Conservation (phyloP, 1,140 invertebrate species). For the Dreissena rostriformis region DNA sequence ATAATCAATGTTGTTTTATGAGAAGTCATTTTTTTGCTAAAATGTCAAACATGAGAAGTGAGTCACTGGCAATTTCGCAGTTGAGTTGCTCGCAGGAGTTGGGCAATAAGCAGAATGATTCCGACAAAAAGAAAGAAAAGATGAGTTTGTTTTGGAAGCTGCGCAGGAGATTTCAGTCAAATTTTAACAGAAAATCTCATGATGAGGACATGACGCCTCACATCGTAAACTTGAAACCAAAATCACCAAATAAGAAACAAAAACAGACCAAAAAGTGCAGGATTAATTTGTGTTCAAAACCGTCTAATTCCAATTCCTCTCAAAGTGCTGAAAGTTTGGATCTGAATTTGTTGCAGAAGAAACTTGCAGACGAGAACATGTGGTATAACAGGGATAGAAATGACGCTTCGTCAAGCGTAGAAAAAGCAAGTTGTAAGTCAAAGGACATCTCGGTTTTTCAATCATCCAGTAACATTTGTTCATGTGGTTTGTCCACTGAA, state of each 20-base stretch:
- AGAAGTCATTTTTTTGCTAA: not conserved
- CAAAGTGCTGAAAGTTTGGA: slow-evolving; percentile 74
- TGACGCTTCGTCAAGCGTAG: slow-evolving; percentile 63
- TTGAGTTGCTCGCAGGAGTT: slow-evolving; percentile 57
- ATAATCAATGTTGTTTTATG: too few species aligned
- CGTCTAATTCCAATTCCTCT: slow-evolving; percentile 70
- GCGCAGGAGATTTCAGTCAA: slow-evolving; percentile 69
- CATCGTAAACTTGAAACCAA: slow-evolving; percentile 20
- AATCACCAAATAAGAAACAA: slow-evolving; percentile 53
- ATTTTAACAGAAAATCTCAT: slow-evolving; percentile 67
- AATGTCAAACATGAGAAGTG: slow-evolving; percentile 57
- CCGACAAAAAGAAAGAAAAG: slow-evolving; percentile 71
- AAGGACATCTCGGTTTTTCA: slow-evolving; percentile 77
- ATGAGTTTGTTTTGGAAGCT: slow-evolving; percentile 73
- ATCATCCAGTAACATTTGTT: slow-evolving; percentile 29
- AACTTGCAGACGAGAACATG: slow-evolving; percentile 70
- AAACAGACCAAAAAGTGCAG: slow-evolving; percentile 60
- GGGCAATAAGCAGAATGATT: slow-evolving; percentile 51
- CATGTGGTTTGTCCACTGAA: slow-evolving; percentile 17
- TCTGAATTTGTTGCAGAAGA: slow-evolving; percentile 65
- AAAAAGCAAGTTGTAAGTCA: slow-evolving; percentile 72
- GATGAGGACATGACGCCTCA: slow-evolving; percentile 52
- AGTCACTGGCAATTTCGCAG: slow-evolving; percentile 60
- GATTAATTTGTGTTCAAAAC: slow-evolving; percentile 59
- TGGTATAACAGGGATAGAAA: slow-evolving; percentile 71